A percentile compares a stretch with the other conserved stretches of the same genome.
These are phyloP conservation scores for Micromys minutus DNA, from an alignment of 2,113 vertebrate species.

Conservation along the genomic window DNA sequence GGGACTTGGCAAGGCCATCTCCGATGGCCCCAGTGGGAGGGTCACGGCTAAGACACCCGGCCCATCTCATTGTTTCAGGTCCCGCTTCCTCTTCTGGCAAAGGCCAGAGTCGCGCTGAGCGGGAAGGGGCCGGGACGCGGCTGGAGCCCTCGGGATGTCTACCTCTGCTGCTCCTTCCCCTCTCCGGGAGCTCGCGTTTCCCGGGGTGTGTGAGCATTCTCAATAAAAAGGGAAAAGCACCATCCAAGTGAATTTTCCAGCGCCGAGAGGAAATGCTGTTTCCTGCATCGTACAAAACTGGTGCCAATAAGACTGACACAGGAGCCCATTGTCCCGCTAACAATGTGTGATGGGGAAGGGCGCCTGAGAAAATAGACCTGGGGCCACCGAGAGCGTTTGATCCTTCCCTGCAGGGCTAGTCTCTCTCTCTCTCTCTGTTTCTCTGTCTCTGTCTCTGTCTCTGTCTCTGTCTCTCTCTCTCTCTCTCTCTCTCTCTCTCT, in stretches of 20 bases:
- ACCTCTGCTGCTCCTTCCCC: constrained; percentile 81
- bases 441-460: neutral
- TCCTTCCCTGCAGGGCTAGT: constrained; percentile 65
- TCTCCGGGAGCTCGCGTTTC: constrained; percentile 83
- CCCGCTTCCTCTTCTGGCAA: constrained; percentile 72
- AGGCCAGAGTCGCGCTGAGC: constrained; percentile 33
- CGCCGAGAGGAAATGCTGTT: constrained; percentile 89
- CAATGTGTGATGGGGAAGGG: constrained; percentile 86
- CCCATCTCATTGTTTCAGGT: constrained; percentile 69
- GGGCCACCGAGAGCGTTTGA: constrained; percentile 84
- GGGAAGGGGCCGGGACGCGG: constrained; percentile 65
- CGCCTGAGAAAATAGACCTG: constrained; percentile 87
- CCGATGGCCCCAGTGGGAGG: constrained; percentile 68
- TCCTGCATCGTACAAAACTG: constrained; percentile 89
- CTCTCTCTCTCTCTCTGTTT: neutral
- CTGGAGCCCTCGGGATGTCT: constrained; percentile 75
- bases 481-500: neutral
- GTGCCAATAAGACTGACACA: constrained; percentile 89
- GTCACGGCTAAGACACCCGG: constrained; percentile 63
- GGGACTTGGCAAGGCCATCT: constrained; percentile 48
- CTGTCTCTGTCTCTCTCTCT: neutral
- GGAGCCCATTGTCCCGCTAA: constrained; percentile 88
- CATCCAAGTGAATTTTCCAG: constrained; percentile 91
- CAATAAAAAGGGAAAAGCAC: constrained; percentile 89
- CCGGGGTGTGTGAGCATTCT: constrained; percentile 89